Conservation (phyloP, 2,113 vertebrate genomes). For the Holacanthus passer region DNA sequence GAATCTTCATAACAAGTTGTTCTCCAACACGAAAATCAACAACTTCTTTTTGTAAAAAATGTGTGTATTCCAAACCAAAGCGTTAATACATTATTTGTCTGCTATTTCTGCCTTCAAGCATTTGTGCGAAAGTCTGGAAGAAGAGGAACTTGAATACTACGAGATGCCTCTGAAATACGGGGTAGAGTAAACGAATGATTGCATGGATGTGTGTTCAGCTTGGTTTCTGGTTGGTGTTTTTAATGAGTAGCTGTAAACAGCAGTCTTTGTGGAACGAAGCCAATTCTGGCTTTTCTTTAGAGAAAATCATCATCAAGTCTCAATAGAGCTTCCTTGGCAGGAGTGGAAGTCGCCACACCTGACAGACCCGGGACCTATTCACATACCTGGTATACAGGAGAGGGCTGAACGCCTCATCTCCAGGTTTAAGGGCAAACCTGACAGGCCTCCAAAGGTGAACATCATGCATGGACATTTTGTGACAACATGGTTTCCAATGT, state of each 20-base stretch:
- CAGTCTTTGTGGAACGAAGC: background rate
- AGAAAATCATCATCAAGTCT: slow-evolving; percentile 11
- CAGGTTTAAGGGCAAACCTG: slow-evolving; percentile 72
- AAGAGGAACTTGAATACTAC: slow-evolving; percentile 72
- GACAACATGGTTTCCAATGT: background rate
- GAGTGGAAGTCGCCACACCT: slow-evolving; percentile 52
- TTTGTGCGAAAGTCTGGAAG: slow-evolving; percentile 46
- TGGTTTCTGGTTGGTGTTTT: background rate
- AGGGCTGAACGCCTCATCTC: slow-evolving; percentile 76
- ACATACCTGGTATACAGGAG: slow-evolving; percentile 80
- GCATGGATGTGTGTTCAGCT: slow-evolving; percentile 50
- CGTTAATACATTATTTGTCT: slow-evolving; percentile 35
- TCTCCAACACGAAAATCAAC: background rate
- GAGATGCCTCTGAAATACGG: slow-evolving; percentile 57
- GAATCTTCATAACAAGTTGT: slow-evolving; percentile 10
- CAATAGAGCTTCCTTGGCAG: slow-evolving; percentile 69
- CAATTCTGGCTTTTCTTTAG: background rate
- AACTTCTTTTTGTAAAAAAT: background rate
- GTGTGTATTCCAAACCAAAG: background rate
- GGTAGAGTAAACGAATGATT: slow-evolving; percentile 73
- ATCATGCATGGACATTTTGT: slow-evolving; percentile 56
- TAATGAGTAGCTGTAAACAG: background rate
- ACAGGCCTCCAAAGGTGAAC: slow-evolving; percentile 79
- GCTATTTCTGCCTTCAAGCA: slow-evolving; percentile 67
- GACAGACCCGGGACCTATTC: slow-evolving; percentile 64